A percentile compares a stretch with the other conserved stretches of the same genome.
These are phyloP conservation scores for Hydrocynus forskahlii DNA, from an alignment of 2,797 vertebrate genomes.

Conservation along the genomic window DNA sequence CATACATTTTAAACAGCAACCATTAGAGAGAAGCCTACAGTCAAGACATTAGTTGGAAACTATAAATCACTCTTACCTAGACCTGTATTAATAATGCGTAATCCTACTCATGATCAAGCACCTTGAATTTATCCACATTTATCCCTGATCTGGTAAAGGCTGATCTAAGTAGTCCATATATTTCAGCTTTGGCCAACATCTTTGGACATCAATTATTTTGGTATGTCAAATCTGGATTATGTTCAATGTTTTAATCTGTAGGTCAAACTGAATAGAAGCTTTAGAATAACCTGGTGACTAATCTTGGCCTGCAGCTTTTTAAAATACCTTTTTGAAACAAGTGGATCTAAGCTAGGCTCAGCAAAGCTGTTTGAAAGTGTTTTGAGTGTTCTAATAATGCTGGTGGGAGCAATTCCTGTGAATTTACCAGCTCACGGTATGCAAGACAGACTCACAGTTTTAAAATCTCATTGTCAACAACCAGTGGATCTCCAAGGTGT, in stretches of 20 bases:
- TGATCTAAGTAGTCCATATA: slow-evolving; percentile 16
- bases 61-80: background rate
- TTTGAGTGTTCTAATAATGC: slow-evolving; percentile 35
- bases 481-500: slow-evolving; percentile 25
- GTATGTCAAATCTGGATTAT: slow-evolving; percentile 27
- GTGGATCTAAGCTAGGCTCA: slow-evolving; percentile 31
- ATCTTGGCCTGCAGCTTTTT: slow-evolving; percentile 13
- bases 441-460: slow-evolving; percentile 16
- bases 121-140: background rate
- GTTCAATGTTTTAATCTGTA: background rate
- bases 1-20: background rate
- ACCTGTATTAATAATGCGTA: slow-evolving; percentile 15
- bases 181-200: slow-evolving; percentile 21
- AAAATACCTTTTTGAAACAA: slow-evolving; percentile 26
- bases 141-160: slow-evolving; percentile 1
- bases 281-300: background rate
- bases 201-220: slow-evolving; percentile 50
- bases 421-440: slow-evolving; percentile 22
- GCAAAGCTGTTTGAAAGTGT: slow-evolving; percentile 38
- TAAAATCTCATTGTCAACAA: background rate
- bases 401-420: slow-evolving; percentile 37
- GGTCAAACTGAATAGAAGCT: background rate
- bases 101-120: slow-evolving; percentile 6
- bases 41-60: slow-evolving; percentile 11
- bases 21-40: slow-evolving; percentile 13